These are phyloP conservation scores for Sitobion miscanthi DNA, from an alignment of 1,140 invertebrate species.

Conservation along the genomic window DNA sequence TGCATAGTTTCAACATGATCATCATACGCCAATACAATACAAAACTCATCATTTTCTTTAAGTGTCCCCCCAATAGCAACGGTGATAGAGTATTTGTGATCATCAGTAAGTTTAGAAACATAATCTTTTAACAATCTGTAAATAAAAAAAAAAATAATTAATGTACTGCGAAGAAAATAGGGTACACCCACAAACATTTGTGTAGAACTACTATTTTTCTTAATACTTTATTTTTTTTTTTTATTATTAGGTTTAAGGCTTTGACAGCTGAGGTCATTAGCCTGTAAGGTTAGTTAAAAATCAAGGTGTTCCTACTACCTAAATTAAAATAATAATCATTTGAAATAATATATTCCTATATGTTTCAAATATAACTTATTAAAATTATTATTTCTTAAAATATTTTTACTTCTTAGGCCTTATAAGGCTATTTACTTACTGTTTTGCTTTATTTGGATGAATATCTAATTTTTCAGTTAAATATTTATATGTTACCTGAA, in stretches of 20 bases:
- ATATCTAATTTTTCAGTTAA: constrained; percentile 35
- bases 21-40: constrained; percentile 17
- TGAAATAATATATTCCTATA: too few species aligned
- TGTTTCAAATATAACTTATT: too few species aligned
- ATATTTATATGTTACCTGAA: constrained; percentile 48
- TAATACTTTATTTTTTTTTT: not conserved
- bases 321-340: too few species aligned
- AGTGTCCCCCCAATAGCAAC: constrained; percentile 20
- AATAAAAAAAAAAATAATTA: not conserved
- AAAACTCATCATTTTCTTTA: constrained; percentile 43
- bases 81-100: constrained; percentile 31
- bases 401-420: too few species aligned
- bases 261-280: too few species aligned
- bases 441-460: constrained; percentile 50
- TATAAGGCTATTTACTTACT: constrained; percentile 7
- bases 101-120: not conserved
- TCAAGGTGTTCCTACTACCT: too few species aligned
- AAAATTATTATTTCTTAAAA: too few species aligned
- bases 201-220: too few species aligned
- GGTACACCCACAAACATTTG: too few species aligned
- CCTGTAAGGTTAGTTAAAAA: not conserved
- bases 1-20: constrained; percentile 47
- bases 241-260: too few species aligned
- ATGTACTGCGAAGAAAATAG: not conserved
- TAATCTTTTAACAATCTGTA: constrained; percentile 40